These are phyloP conservation scores for Callyntrura guangdongensis DNA, from an alignment of 2,888 invertebrate genomes.

Conservation along the genomic window DNA sequence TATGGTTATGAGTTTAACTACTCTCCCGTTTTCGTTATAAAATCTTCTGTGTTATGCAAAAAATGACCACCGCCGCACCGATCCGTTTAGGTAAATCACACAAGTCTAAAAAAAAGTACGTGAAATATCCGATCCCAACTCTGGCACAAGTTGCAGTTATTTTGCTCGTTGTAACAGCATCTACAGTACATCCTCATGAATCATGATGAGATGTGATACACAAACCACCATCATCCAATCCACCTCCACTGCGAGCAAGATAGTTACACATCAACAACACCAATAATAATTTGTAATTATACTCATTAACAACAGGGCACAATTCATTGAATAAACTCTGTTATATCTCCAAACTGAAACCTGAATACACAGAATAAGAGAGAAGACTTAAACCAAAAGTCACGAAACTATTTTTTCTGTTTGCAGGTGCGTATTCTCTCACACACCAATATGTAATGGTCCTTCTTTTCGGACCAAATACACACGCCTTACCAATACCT, in stretches of 20 bases:
- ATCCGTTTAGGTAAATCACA: neutral
- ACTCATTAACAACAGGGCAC: neutral
- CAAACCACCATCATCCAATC: neutral
- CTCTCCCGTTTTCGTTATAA: neutral
- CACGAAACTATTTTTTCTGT: too few relatives aligned
- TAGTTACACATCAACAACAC: constrained; percentile 32
- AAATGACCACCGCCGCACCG: constrained; percentile 1
- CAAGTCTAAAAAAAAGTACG: neutral
- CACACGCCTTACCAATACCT: too few relatives aligned
- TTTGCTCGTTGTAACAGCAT: neutral
- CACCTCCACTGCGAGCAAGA: neutral
- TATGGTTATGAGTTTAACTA: too few relatives aligned
- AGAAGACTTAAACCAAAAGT: neutral
- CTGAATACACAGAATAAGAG: neutral
- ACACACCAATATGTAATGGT: neutral
- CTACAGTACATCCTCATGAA: constrained; percentile 29
- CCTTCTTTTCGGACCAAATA: neutral
- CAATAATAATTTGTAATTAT: constrained; percentile 41
- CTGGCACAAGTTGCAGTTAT: neutral
- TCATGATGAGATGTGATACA: constrained; percentile 11
- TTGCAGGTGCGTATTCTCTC: too few relatives aligned
- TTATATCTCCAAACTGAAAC: neutral
- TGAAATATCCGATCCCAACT: neutral
- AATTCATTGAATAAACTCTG: constrained; percentile 17
- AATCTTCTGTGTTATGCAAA: neutral